Conservation (phyloP, 2,113 vertebrate species). For the Sterna hirundo region DNA sequence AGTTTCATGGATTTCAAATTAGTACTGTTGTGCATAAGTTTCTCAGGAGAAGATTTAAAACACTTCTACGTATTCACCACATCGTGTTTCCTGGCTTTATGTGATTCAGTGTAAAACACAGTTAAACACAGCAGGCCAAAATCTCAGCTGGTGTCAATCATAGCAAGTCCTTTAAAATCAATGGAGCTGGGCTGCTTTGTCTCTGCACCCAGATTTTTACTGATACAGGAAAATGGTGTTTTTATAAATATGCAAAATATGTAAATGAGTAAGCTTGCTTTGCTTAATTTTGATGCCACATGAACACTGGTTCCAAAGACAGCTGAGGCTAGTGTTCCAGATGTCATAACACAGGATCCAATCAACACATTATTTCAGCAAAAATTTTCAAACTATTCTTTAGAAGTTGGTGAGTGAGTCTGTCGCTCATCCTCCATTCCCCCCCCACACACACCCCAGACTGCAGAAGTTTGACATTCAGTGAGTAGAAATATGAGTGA, state of each 20-base stretch:
- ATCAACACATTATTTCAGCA: not conserved
- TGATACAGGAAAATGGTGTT: not conserved
- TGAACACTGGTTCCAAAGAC: not conserved
- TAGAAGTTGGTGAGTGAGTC: not conserved
- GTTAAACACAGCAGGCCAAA: not conserved
- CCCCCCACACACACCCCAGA: not conserved
- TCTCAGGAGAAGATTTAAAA: not conserved
- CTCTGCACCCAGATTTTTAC: not conserved
- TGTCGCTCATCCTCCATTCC: too few relatives aligned
- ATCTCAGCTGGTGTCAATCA: not conserved
- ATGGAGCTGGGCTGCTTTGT: not conserved
- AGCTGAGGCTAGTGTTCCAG: not conserved
- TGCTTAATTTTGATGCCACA: conserved; percentile 3
- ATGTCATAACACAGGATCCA: not conserved
- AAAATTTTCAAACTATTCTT: not conserved
- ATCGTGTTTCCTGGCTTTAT: not conserved
- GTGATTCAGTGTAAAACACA: not conserved
- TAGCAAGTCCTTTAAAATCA: not conserved
- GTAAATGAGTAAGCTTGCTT: conserved; percentile 4
- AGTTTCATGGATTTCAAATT: not conserved
- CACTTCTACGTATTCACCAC: not conserved
- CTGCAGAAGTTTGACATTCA: not conserved
- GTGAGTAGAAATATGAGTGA: not conserved
- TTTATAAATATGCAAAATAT: conserved; percentile 41
- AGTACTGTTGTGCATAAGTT: not conserved